These are phyloP conservation scores for Celastrina argiolus DNA, from an alignment of 2,888 invertebrate species.

Conservation along the genomic window DNA sequence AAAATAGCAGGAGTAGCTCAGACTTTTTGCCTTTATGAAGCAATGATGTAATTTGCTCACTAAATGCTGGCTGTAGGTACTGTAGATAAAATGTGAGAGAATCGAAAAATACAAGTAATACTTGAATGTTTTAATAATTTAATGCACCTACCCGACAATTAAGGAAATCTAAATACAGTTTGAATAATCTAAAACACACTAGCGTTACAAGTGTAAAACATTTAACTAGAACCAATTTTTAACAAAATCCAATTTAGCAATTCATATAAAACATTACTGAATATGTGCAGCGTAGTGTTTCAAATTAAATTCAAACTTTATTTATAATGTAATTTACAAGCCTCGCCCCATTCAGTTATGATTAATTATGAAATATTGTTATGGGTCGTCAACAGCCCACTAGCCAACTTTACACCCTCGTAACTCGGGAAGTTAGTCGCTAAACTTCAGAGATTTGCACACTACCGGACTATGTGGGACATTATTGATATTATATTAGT, in stretches of 20 bases:
- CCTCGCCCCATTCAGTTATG: constrained; percentile 35
- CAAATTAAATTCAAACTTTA: background rate
- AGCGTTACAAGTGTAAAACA: no score
- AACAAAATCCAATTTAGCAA: no score
- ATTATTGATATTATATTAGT: background rate
- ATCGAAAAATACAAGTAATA: background rate
- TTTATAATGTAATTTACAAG: constrained; percentile 10
- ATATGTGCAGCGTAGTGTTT: background rate
- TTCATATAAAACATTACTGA: no score
- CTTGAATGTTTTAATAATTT: background rate
- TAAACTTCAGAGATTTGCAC: constrained; percentile 30
- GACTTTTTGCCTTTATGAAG: background rate
- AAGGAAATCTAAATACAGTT: background rate
- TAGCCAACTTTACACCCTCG: constrained; percentile 53
- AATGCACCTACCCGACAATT: background rate
- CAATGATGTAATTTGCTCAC: background rate
- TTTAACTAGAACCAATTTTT: no score
- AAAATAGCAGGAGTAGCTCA: background rate
- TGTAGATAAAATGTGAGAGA: background rate
- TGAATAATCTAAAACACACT: background rate
- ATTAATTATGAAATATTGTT: constrained; percentile 36
- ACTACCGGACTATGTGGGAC: constrained; percentile 10
- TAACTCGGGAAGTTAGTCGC: constrained; percentile 58
- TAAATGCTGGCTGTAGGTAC: background rate
- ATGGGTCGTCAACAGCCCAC: constrained; percentile 41